phyloP scores from a whole-genome alignment of 2,888 invertebrate species.

The Dryobota labecula region DNA sequence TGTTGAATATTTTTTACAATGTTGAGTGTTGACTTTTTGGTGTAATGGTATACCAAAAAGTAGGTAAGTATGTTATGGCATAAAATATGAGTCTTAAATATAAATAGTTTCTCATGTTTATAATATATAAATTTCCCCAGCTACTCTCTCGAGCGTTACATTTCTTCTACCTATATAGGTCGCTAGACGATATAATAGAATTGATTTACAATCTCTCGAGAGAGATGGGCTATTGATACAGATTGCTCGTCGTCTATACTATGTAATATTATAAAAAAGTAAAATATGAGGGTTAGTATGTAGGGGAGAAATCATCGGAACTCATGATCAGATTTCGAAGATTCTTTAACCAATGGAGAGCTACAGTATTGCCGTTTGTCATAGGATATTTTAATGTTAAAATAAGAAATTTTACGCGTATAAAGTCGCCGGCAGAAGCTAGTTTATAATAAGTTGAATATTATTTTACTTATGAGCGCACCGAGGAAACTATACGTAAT shows the following conservation, averaged over 20 bases:
- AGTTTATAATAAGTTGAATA: too few species aligned
- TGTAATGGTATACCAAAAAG: too few species aligned
- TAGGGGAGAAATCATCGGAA: too few species aligned
- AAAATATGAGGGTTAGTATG: too few species aligned
- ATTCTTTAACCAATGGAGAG: background rate
- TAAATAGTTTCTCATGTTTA: background rate
- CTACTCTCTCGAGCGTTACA: constrained; percentile 29
- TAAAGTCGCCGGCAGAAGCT: too few species aligned
- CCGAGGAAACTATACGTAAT: too few species aligned
- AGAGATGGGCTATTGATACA: constrained; percentile 22
- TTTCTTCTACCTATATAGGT: constrained; percentile 12
- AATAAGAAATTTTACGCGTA: too few species aligned
- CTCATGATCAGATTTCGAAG: background rate
- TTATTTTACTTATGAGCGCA: too few species aligned
- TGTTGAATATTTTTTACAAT: background rate
- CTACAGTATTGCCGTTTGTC: too few species aligned
- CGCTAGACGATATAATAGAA: constrained; percentile 27
- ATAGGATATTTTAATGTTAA: too few species aligned
- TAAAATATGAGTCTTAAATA: background rate
- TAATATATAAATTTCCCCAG: constrained; percentile 34
- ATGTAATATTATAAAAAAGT: background rate
- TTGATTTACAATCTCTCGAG: constrained; percentile 39
- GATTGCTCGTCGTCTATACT: background rate
- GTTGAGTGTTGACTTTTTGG: background rate
- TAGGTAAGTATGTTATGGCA: too few species aligned